Percentiles rank a stretch among this genome's conserved stretches.
phyloP scores from a whole-genome alignment of 2,888 invertebrate genomes.

The Phytoseiulus persimilis region DNA sequence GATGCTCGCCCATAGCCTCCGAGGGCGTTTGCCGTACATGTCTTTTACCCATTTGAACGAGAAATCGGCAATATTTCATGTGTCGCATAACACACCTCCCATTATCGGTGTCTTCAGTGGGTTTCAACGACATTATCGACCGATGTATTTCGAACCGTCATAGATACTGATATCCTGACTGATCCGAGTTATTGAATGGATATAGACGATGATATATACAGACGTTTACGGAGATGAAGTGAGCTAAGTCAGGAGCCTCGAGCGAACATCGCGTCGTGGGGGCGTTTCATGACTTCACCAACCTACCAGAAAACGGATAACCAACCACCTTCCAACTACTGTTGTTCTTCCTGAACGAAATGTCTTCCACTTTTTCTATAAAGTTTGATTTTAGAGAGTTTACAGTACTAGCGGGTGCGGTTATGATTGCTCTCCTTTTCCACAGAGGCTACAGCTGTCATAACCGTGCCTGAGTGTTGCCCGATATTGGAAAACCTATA shows the following conservation, averaged over 20 bases:
- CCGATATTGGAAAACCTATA: neutral
- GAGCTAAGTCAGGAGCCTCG: neutral
- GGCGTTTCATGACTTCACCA: neutral
- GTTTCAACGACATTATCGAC: no score
- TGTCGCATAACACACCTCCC: no score
- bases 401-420: constrained; percentile 6
- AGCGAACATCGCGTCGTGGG: neutral
- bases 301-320: neutral
- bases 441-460: neutral
- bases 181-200: neutral
- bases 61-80: no score
- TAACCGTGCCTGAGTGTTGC: neutral
- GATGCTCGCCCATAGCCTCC: no score
- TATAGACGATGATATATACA: neutral
- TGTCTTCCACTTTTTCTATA: constrained; percentile 38
- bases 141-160: no score
- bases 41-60: no score
- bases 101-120: no score
- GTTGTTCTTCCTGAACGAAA: constrained; percentile 15
- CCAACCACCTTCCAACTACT: neutral
- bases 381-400: constrained; percentile 21
- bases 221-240: neutral
- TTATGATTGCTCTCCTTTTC: neutral
- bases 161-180: no score
- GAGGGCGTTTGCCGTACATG: no score